A percentile compares a stretch with the other conserved stretches of the same genome.
These are phyloP conservation scores for Rhinolophus sinicus DNA, from an alignment of 2,113 vertebrate species.

Conservation along the genomic window DNA sequence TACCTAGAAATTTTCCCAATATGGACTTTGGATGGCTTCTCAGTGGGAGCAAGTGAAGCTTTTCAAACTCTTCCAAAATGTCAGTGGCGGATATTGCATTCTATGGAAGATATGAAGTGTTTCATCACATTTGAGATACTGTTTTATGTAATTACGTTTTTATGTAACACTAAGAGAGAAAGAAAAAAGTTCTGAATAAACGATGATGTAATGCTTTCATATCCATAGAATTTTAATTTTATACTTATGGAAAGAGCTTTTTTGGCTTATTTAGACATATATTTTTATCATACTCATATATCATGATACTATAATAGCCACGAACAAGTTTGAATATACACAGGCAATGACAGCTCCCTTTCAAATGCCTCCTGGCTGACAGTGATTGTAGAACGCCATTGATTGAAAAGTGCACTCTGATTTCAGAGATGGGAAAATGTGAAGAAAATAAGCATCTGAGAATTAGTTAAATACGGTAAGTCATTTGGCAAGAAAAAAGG, in stretches of 20 bases:
- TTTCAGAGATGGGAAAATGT: conserved; percentile 19
- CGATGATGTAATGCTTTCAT: not conserved
- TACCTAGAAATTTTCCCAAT: not conserved
- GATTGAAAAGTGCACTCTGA: not conserved
- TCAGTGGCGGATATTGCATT: not conserved
- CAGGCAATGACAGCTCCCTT: not conserved
- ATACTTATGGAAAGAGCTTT: not conserved
- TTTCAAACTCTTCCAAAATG: not conserved
- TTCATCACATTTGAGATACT: not conserved
- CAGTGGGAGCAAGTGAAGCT: not conserved
- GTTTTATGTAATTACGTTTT: not conserved
- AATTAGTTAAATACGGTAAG: not conserved
- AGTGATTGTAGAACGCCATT: not conserved
- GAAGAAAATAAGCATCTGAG: not conserved
- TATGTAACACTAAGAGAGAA: not conserved
- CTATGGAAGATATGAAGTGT: not conserved
- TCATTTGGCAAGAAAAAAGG: conserved; percentile 8
- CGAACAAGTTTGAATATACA: not conserved
- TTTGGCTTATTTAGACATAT: not conserved
- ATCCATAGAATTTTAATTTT: conserved; percentile 5
- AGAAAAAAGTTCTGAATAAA: not conserved
- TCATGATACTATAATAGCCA: not conserved
- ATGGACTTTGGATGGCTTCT: not conserved
- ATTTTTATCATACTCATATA: not conserved
- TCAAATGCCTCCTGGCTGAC: not conserved